A percentile compares a stretch with the other conserved stretches of the same genome.
phyloP scores from a whole-genome alignment of 2,888 invertebrate species.

The Campoletis raptor region DNA sequence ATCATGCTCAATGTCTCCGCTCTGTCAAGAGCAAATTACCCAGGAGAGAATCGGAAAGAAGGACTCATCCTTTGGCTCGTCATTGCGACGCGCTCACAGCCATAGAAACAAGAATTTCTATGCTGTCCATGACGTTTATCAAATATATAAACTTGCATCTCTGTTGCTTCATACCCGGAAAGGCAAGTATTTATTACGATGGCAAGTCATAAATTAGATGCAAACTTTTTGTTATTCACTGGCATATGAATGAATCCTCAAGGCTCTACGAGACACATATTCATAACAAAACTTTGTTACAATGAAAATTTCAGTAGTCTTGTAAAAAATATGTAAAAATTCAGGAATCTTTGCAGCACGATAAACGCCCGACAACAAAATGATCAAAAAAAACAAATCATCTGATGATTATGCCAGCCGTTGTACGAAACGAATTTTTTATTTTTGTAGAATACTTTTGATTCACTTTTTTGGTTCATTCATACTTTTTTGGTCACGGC shows the following conservation, averaged over 20 bases:
- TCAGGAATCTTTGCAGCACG: no score
- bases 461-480: not conserved
- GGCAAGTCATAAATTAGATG: not conserved
- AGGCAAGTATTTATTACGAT: slow-evolving; percentile 86
- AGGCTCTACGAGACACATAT: no score
- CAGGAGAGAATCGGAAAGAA: slow-evolving; percentile 94
- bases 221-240: not conserved
- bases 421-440: not conserved
- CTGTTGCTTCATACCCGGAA: slow-evolving; percentile 97
- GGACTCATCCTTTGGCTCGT: slow-evolving; percentile 93
- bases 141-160: slow-evolving; percentile 94
- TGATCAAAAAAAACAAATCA: not conserved
- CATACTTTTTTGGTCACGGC: not conserved
- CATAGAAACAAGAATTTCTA: slow-evolving; percentile 95
- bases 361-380: no score
- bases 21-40: slow-evolving; percentile 93
- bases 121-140: slow-evolving; percentile 96
- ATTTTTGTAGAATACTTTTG: not conserved
- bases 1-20: slow-evolving; percentile 91
- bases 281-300: no score
- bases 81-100: slow-evolving; percentile 96
- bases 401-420: not conserved
- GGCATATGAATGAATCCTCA: no score
- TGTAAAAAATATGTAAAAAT: no score
- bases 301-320: no score